Evolutionary conservation across 2,888 invertebrate genomes (phyloP), one percentile per base, ranked within the genome.

Genomic region (Cheilosia scutellata): DNA sequence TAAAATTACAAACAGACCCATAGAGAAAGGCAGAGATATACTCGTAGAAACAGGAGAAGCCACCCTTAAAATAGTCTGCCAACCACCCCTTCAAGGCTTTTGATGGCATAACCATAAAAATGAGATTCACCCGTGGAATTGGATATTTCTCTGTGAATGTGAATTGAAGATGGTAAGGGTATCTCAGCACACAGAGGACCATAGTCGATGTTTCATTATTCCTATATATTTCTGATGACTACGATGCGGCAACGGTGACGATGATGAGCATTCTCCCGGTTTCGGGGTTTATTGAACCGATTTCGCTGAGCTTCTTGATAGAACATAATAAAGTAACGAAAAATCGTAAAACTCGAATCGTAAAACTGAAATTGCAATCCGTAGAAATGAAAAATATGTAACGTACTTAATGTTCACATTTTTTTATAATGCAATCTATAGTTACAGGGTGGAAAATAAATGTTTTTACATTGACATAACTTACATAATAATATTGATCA

Each of bases 301-400:
- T 63, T 76, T 55, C 25, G 11, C 33, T 37, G 37, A 11, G 11
- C 37, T 11, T 37, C 37, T 11, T 44, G 62, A 55, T 42, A 51
- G 25, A 40, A 29, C 47, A 75, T 71, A 70, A 65, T 84, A 71
- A 75, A 74, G 40, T 53, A 60, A 55, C 74, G 66, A 75, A 58
- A 71, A 47, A 70, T 84, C 75, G 75, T 84, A 84, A 79, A 84
- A 76, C 58, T 71, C 70, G 65, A 84, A 84, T 80, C 75, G 63
- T 20, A 75, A 79, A 71, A 72, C 78, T 72, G 66, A 72, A 37
- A 37, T 37, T 37, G 37, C 37, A 37, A 11, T 29, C 29, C 2
- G 29, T 11, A 4, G 37, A 4, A 72, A 82, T 6, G 44, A 11
- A 53, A 70, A 65, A 58, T 51, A 78, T 70, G 49, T 62, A 16